A percentile compares a stretch with the other conserved stretches of the same genome.
phyloP scores from a whole-genome alignment of 1,140 invertebrate species.

The Muscidifurax raptorellus region DNA sequence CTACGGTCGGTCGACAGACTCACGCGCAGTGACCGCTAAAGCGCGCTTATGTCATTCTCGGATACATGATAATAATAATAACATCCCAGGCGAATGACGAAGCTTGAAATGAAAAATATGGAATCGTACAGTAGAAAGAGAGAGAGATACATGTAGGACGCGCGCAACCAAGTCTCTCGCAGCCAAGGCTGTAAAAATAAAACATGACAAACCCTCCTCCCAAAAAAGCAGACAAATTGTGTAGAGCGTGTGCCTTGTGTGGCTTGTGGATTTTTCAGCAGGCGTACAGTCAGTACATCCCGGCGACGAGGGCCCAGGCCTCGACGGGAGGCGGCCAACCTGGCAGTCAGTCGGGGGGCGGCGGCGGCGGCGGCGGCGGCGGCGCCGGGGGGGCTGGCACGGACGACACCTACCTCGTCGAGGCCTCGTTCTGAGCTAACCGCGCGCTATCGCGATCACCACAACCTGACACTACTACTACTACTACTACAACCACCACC shows the following conservation, averaged over 20 bases:
- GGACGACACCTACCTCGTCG: constrained; percentile 87
- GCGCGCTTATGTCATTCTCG: not conserved
- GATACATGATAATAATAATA: not conserved
- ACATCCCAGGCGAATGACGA: not conserved
- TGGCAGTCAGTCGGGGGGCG: constrained; percentile 69
- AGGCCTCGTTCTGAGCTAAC: constrained; percentile 83
- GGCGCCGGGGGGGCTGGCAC: constrained; percentile 71
- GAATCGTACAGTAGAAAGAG: constrained; percentile 7
- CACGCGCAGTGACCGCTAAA: not conserved
- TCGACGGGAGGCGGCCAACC: constrained; percentile 75
- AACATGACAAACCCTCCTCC: not conserved
- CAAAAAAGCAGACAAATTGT: constrained; percentile 65
- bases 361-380: constrained; percentile 26
- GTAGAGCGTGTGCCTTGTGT: constrained; percentile 69
- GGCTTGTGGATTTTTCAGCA: constrained; percentile 79
- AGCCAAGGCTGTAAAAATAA: constrained; percentile 21
- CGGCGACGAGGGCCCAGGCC: constrained; percentile 78
- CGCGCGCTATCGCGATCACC: not conserved
- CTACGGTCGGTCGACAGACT: not conserved
- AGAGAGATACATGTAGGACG: not conserved
- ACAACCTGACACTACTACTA: not conserved
- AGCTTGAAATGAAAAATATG: not conserved
- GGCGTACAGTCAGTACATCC: constrained; percentile 89
- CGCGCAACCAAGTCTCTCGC: not conserved
- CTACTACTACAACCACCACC: not conserved